Base-by-base conservation (phyloP, 2,888 invertebrate species). In the Eupeodes luniger region DNA sequence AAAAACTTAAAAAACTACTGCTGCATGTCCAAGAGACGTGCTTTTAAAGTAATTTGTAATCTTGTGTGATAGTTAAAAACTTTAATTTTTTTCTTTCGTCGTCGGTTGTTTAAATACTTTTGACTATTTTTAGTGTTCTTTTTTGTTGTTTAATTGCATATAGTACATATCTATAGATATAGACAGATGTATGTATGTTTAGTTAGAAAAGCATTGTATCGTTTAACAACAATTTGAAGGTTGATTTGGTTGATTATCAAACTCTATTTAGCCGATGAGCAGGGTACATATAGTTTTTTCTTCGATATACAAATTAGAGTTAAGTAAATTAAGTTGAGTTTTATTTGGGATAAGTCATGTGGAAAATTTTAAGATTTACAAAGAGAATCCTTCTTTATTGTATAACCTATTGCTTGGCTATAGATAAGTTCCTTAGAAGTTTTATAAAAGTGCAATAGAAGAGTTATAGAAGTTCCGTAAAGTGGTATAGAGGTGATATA, bases 11-110 rank as follows among this genome's bases (percentile, higher is more conserved):
- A 19, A 78, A 64, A 69, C 81, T 78, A 64, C 81, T 84, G 84
- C 88, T 78, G 78, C 85, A 85, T 87, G 78, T 81, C 88, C 69
- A 88, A 85, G 77, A 84, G 81, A 88, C 88, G 88, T 88, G 88
- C 85, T 81, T 88, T 66, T 66, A 67, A 84, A 88, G 84, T 85
- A 77, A 88, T 88, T 88, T 84, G 84, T 84, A 81, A 81, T 55
- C 76, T 85, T 82, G 55, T 86, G 64, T 69, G 74, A 64, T 72
- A 72, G 53, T 51, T 69, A 69, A 51, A 40, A 40, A 40, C 40
- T 53, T 16, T 53, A 66, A 76, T 75, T 82, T 51, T 59, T 75
- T 51, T 77, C 77, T 44, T 64, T 27, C 27, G 27, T 27, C 27
- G 27, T 27, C 27, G 27, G 27, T 27, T 27, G 27, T 64, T 83